Conservation (phyloP, 2,113 vertebrate genomes). For the Larimichthys polyactis region DNA sequence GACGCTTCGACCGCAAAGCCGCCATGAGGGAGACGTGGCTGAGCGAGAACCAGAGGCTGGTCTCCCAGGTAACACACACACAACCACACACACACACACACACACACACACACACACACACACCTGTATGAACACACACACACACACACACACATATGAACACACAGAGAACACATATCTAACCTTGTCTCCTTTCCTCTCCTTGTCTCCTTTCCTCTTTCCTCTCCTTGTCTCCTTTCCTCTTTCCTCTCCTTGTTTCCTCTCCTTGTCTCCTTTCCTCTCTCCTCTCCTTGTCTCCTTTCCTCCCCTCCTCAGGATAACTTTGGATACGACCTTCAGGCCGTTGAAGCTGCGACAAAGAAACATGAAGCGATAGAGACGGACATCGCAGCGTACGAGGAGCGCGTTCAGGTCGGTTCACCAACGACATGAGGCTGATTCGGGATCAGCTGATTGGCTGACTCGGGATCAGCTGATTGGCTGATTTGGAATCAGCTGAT, state of each 20-base stretch:
- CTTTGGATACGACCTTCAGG: conserved; percentile 98
- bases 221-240: neutral
- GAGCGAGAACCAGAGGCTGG: conserved; percentile 81
- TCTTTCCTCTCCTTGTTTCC: neutral
- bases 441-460: too few species aligned
- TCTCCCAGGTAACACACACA: conserved; percentile 70
- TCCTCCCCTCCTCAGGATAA: conserved; percentile 84
- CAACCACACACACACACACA: too few species aligned
- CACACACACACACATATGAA: neutral
- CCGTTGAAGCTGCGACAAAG: conserved; percentile 97
- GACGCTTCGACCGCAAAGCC: conserved; percentile 97
- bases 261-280: neutral
- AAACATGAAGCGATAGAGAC: conserved; percentile 99
- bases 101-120: too few species aligned
- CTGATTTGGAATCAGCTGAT: too few species aligned
- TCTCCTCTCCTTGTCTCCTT: neutral
- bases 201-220: neutral
- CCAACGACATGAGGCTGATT: too few species aligned
- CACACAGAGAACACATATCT: too few species aligned
- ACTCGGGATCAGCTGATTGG: too few species aligned
- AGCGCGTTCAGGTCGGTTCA: conserved; percentile 88
- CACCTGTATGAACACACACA: neutral
- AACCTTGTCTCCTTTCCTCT: neutral
- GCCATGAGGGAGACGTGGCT: conserved; percentile 96
- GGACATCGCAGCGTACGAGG: conserved; percentile 96